Base-by-base conservation (phyloP, 1,140 invertebrate genomes). In the Drosophila subobscura region DNA sequence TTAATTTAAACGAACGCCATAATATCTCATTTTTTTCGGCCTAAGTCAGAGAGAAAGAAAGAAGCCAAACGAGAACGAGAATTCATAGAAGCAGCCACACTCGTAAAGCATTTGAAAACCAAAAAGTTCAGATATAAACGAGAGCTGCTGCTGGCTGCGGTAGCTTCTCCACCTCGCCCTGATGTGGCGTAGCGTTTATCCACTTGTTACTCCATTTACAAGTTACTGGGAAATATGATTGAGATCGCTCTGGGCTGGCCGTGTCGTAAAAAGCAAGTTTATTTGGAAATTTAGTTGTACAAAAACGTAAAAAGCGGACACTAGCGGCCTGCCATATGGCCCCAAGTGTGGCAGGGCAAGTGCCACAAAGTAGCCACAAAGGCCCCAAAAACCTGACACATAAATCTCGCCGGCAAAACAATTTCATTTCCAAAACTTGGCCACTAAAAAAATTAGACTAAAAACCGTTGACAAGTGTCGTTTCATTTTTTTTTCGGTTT, bases 141-240 rank as follows among this genome's bases (percentile, higher is more conserved):
- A 45, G 60, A 66, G 60, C 44, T 66, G 72, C 53, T 46, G 58
- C 20, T 44, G 16, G 16, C 33, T 37, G 10, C 33, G 4, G 33
- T 37, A 4, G 33, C 33, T 37, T 4, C 33, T 12, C 16, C 16
- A 12, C 12, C 33, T 12, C 42, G 65, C 45, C 61, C 58, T 57
- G 44, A 59, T 59, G 44, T 59, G 44, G 40, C 23, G 29, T 50
- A 49, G 53, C 51, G 74, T 20, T 20, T 74, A 67, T 90, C 78
- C 88, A 90, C 88, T 90, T 90, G 88, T 90, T 90, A 90, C 88
- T 90, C 81, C 79, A 90, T 72, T 90, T 90, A 90, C 88, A 90
- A 90, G 79, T 90, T 90, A 79, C 54, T 52, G 22, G 70, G 88
- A 90, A 90, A 70, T 72, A 79, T 73, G 88, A 90, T 90, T 90